Evolutionary conservation across 1,140 invertebrate genomes (phyloP), one percentile per base, ranked within the genome.

Genomic region (Scylla paramamosain): DNA sequence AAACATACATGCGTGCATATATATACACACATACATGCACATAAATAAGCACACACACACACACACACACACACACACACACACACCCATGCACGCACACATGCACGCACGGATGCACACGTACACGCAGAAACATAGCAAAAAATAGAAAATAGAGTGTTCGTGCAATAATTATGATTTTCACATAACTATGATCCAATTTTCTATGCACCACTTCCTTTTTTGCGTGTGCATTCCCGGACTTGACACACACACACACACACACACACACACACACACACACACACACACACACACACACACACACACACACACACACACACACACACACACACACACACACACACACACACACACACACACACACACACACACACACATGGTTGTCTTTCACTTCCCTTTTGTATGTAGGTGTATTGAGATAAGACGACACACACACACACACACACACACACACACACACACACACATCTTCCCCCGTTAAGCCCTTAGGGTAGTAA

Each of bases 291-390:
- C 83, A 86, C 83, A 86, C 83, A 86, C 83, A 86, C 83, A 86
- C 83, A 86, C 83, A 28, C 83, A 86, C 83, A 86, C 83, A 86
- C 88, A 90, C 29, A 90, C 32, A 90, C 88, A 90, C 88, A 90
- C 88, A 90, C 29, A 90, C 88, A 90, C 29, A 32, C 88, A 90
- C 88, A 90, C 88, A 90, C 88, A 90, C 88, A 90, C 88, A 90
- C 29, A 90, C 88, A 90, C 88, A 90, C 88, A 90, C 88, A 90
- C 88, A 90, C 88, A 90, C 88, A 90, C 88, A 90, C 88, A 90
- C 88, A 90, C 88, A 90, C 88, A 90, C 88, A 90, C 46, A 48
- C 46, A 48, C 46, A 48, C 46, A 48, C 14, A 48, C 46, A 48
- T 48, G 46, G n/a, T n/a, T n/a, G n/a, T n/a, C n/a, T n/a, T n/a